Percentiles rank a stretch among this genome's conserved stretches.
phyloP scores from a whole-genome alignment of 2,797 vertebrate genomes.

The Anolis apletophallus region DNA sequence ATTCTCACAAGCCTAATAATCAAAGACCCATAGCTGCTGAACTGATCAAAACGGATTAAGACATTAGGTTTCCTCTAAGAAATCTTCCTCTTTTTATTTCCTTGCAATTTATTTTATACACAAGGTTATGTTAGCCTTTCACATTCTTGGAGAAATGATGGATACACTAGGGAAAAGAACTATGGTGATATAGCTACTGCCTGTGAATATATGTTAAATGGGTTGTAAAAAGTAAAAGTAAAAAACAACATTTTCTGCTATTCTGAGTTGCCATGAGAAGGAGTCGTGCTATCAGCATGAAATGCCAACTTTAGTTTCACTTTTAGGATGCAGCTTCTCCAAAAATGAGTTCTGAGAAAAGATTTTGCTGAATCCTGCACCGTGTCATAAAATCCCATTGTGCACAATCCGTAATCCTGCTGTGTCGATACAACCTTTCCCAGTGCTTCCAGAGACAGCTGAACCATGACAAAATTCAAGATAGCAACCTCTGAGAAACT shows the following conservation, averaged over 20 bases:
- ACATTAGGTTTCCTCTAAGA: slow-evolving; percentile 32
- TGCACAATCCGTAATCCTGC: background rate
- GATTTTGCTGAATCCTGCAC: background rate
- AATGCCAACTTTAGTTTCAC: slow-evolving; percentile 27
- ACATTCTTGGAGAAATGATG: slow-evolving; percentile 54
- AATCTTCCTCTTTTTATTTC: slow-evolving; percentile 50
- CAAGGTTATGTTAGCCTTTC: slow-evolving; percentile 66
- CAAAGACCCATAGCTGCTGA: slow-evolving; percentile 38
- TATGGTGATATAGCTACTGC: slow-evolving; percentile 45
- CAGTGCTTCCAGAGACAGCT: background rate
- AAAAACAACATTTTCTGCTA: slow-evolving; percentile 48
- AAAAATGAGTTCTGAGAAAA: slow-evolving; percentile 36
- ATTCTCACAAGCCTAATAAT: slow-evolving; percentile 45
- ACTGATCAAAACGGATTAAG: slow-evolving; percentile 57
- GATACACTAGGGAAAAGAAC: slow-evolving; percentile 62
- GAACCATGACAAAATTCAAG: background rate
- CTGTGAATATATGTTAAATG: slow-evolving; percentile 57
- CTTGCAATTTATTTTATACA: slow-evolving; percentile 48
- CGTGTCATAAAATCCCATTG: background rate
- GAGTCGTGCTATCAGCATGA: slow-evolving; percentile 15
- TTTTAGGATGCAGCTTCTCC: slow-evolving; percentile 23
- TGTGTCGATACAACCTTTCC: background rate
- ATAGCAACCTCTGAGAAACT: background rate
- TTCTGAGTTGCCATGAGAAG: background rate
- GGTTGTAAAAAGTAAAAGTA: slow-evolving; percentile 56